Conservation (phyloP, 2,888 invertebrate genomes). For the Dynastes hyllus region DNA sequence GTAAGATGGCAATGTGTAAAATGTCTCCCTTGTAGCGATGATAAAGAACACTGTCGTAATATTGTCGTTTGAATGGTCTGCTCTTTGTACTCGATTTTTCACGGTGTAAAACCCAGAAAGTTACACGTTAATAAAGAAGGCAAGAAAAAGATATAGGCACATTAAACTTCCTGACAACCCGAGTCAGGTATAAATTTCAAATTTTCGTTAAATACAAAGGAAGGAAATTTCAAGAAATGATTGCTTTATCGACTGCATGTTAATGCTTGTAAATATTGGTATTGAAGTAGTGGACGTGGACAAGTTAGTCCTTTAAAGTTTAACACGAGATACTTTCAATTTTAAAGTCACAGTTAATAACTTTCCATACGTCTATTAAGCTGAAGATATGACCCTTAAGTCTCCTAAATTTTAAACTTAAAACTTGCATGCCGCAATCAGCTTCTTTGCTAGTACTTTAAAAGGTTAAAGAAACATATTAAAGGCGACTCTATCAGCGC, state of each 20-base stretch:
- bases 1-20: neutral
- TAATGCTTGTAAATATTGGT: no score
- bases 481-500: slow-evolving; percentile 53
- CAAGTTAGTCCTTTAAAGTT: no score
- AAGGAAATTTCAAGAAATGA: no score
- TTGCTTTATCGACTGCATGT: no score
- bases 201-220: no score
- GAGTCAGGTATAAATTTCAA: no score
- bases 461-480: slow-evolving; percentile 38
- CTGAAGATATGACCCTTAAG: no score
- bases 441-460: slow-evolving; percentile 18
- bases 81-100: neutral
- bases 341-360: no score
- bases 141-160: neutral
- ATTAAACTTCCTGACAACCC: neutral
- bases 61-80: slow-evolving; percentile 12
- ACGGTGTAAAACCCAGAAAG: neutral
- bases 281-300: no score
- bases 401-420: neutral
- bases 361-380: no score
- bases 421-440: slow-evolving; percentile 38
- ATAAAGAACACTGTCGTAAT: slow-evolving; percentile 1
- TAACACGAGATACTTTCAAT: no score
- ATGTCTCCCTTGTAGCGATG: neutral
- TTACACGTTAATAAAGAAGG: neutral